A percentile compares a stretch with the other conserved stretches of the same genome.
Conservation (phyloP, 2,797 vertebrate species). For the Crax fasciolata region DNA sequence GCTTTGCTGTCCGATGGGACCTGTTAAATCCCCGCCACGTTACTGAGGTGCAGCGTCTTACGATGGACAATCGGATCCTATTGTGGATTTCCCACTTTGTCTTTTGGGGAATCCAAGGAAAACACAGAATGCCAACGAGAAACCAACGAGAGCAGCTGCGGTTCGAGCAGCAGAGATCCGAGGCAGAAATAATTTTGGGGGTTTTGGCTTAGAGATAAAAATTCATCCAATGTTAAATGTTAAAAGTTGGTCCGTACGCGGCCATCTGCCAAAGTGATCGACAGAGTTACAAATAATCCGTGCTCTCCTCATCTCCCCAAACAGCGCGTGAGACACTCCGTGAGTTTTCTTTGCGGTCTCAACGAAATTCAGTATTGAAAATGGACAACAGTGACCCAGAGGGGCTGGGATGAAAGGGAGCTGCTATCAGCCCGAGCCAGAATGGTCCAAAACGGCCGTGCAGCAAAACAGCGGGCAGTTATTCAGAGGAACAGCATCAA, state of each 20-base stretch:
- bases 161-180: background rate
- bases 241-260: background rate
- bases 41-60: background rate
- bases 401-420: background rate
- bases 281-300: background rate
- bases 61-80: background rate
- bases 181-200: background rate
- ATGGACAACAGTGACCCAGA: background rate
- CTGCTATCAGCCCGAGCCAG: background rate
- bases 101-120: background rate
- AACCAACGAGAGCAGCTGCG: background rate
- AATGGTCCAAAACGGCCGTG: background rate
- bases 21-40: rapidly evolving
- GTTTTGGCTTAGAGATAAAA: background rate
- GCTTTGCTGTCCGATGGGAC: background rate
- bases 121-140: background rate
- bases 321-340: rapidly evolving
- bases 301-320: background rate
- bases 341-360: background rate
- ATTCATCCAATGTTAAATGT: background rate
- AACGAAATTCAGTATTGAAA: background rate
- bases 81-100: background rate
- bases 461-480: background rate
- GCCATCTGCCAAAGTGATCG: background rate
- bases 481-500: background rate